These are phyloP conservation scores for Sarcophaga bullata DNA, from an alignment of 1,140 invertebrate genomes.

Conservation along the genomic window DNA sequence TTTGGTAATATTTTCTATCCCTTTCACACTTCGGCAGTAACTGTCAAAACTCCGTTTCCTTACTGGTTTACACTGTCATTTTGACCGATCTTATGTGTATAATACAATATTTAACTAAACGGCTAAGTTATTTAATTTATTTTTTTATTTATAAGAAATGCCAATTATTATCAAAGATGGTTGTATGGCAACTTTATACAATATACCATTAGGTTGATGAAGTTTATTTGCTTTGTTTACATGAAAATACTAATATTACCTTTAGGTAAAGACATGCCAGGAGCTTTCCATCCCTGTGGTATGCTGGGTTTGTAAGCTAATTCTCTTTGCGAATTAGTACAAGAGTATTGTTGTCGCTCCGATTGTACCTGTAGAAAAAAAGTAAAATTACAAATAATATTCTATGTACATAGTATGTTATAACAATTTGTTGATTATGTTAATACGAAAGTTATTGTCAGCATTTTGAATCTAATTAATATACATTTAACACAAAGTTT, in stretches of 20 bases:
- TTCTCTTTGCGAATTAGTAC: slow-evolving; percentile 53
- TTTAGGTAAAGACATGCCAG: slow-evolving; percentile 55
- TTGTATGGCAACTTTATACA: background rate
- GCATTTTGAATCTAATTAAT: too few relatives aligned
- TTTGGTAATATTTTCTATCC: too few relatives aligned
- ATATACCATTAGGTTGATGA: background rate
- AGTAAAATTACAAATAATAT: background rate
- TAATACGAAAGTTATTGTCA: background rate
- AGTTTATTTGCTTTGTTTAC: background rate
- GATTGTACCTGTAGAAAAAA: background rate
- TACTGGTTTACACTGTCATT: too few relatives aligned
- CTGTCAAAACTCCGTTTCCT: too few relatives aligned
- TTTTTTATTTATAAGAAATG: background rate
- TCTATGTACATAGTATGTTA: too few relatives aligned
- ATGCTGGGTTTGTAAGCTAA: slow-evolving; percentile 68
- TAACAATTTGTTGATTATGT: background rate
- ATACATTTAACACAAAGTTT: too few relatives aligned
- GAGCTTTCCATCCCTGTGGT: slow-evolving; percentile 69
- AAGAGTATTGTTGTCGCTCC: slow-evolving; percentile 1
- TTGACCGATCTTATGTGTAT: too few relatives aligned
- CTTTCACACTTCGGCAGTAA: too few relatives aligned
- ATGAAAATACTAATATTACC: slow-evolving; percentile 49
- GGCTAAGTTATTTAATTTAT: background rate
- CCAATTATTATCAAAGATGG: background rate
- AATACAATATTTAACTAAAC: too few relatives aligned